Evolutionary conservation across 2,888 invertebrate genomes (phyloP).

Genomic region (Tetragnatha montana): DNA sequence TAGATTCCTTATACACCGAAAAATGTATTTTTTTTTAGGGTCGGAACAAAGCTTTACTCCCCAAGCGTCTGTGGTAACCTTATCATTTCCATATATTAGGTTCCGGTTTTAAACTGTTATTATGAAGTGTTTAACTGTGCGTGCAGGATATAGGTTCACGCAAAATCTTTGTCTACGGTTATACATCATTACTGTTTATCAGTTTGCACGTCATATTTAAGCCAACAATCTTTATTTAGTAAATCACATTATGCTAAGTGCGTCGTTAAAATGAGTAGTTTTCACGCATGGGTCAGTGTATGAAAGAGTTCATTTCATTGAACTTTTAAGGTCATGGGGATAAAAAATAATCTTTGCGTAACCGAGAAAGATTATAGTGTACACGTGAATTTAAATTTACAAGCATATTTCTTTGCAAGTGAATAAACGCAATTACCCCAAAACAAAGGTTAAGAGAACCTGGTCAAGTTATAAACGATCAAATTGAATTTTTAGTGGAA

Average conservation of each 20-base stretch:
- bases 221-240: background rate
- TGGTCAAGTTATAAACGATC: no score
- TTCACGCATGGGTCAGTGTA: background rate
- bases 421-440: no score
- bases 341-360: no score
- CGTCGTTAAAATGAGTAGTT: background rate
- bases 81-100: background rate
- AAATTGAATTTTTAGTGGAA: no score
- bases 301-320: no score
- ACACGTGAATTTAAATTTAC: no score
- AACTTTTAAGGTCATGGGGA: no score
- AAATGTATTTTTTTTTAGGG: background rate
- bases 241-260: background rate
- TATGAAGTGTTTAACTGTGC: background rate
- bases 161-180: background rate
- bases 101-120: background rate
- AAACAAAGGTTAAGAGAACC: no score
- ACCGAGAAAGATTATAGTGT: no score
- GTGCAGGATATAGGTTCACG: background rate
- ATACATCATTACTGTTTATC: background rate
- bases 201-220: constrained; percentile 1
- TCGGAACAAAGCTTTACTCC: background rate
- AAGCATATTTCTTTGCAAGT: no score
- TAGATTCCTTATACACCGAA: background rate
- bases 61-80: background rate